These are phyloP conservation scores for Cheilosia urbana DNA, from an alignment of 2,888 invertebrate genomes.

Conservation along the genomic window DNA sequence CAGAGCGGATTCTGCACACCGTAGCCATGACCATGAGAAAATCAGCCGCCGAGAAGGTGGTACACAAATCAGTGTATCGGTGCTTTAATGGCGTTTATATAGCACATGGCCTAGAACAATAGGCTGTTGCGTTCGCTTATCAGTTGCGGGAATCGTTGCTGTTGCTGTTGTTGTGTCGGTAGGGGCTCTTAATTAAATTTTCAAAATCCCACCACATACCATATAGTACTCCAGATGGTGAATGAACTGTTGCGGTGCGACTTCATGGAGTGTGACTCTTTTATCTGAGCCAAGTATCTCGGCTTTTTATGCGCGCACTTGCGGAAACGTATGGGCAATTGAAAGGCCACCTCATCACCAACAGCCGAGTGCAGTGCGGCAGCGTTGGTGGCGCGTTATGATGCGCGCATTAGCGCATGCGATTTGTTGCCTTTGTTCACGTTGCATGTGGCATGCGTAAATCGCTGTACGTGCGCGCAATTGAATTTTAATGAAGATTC, in stretches of 20 bases:
- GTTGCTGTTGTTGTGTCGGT: neutral
- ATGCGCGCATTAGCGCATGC: conserved; percentile 74
- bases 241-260: conserved; percentile 63
- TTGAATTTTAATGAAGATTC: conserved; percentile 76
- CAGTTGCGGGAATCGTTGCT: conserved; percentile 37
- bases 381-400: conserved; percentile 73
- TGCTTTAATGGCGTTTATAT: conserved; percentile 46
- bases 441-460: conserved; percentile 76
- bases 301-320: conserved; percentile 66
- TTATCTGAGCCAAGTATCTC: conserved; percentile 59
- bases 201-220: conserved; percentile 51
- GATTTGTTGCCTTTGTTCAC: conserved; percentile 75
- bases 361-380: conserved; percentile 4
- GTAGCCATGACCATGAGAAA: conserved; percentile 70
- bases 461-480: conserved; percentile 75
- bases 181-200: conserved; percentile 74
- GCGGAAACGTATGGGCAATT: conserved; percentile 74
- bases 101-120: conserved; percentile 71
- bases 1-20: conserved; percentile 3
- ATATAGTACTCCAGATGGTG: conserved; percentile 62
- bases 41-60: conserved; percentile 1
- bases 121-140: conserved; percentile 51
- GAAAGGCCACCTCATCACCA: conserved; percentile 61
- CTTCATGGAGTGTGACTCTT: conserved; percentile 73
- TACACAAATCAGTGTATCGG: conserved; percentile 31